Evolutionary conservation across 1,140 invertebrate genomes (phyloP).

Genomic region (Calosoma granatense): DNA sequence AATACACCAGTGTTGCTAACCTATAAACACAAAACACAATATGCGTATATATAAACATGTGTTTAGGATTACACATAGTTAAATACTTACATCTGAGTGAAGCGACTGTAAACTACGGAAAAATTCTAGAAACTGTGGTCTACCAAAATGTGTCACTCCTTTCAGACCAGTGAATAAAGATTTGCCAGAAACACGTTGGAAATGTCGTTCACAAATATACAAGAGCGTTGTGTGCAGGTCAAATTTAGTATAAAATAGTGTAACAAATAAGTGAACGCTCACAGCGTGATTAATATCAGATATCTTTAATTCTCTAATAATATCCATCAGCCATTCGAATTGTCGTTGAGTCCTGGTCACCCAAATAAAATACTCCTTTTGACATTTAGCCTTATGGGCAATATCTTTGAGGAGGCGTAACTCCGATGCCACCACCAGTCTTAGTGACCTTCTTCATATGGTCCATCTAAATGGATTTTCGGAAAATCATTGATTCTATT

Average conservation of each 20-base stretch:
- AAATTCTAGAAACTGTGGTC: conserved; percentile 41
- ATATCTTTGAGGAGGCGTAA: conserved; percentile 49
- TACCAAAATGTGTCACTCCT: conserved; percentile 47
- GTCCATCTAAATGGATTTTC: conserved; percentile 41
- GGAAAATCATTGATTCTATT: conserved; percentile 24
- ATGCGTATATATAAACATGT: no score
- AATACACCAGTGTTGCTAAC: conserved; percentile 41
- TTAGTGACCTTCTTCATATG: conserved; percentile 48
- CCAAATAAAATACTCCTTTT: conserved; percentile 47
- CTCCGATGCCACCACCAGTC: conserved; percentile 50
- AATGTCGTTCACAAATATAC: conserved; percentile 49
- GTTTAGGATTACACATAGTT: no score
- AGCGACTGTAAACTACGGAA: conserved; percentile 37
- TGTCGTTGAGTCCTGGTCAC: conserved; percentile 47
- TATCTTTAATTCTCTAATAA: conserved; percentile 39
- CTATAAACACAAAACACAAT: no score
- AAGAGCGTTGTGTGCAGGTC: conserved; percentile 46
- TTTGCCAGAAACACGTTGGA: conserved; percentile 40
- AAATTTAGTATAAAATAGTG: conserved; percentile 49
- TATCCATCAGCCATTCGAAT: conserved; percentile 51
- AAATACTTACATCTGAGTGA: conserved; percentile 27
- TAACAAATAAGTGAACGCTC: conserved; percentile 46
- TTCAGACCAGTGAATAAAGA: conserved; percentile 48
- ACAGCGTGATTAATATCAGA: conserved; percentile 35
- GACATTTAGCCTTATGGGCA: conserved; percentile 23